Percentiles rank a stretch among this genome's conserved stretches.
Evolutionary conservation across 1,140 invertebrate species (phyloP).

Genomic region (Nebria ingens): DNA sequence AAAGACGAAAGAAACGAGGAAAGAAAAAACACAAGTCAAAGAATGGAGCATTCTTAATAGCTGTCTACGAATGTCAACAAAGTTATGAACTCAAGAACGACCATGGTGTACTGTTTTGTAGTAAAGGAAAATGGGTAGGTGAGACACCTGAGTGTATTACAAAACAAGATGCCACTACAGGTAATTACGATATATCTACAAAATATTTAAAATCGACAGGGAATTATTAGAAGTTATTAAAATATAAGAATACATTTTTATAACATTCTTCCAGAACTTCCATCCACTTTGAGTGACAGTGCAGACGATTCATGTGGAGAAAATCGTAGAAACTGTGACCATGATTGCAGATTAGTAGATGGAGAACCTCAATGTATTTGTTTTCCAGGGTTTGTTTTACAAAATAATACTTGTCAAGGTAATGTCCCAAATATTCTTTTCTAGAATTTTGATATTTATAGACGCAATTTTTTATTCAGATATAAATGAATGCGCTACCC

Average conservation of each 20-base stretch:
- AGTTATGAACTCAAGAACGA: neutral
- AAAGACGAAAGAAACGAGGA: neutral
- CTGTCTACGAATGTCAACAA: neutral
- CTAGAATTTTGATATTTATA: neutral
- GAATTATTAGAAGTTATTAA: neutral
- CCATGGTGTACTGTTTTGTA: neutral
- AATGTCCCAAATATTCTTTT: no score
- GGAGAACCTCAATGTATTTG: neutral
- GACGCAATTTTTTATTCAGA: constrained; percentile 35
- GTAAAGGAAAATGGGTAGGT: neutral
- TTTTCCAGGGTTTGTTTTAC: neutral
- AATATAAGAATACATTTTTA: neutral
- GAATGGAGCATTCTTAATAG: neutral
- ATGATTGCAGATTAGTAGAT: neutral
- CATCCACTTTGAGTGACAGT: neutral
- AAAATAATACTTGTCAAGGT: neutral
- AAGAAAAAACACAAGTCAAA: neutral
- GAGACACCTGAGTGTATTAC: neutral
- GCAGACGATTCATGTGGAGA: neutral
- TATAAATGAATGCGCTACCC: constrained; percentile 51
- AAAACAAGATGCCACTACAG: neutral
- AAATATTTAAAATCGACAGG: neutral
- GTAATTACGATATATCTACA: neutral
- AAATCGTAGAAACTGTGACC: neutral
- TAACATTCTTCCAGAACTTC: no score